phyloP scores from a whole-genome alignment of 2,113 vertebrate genomes.

The Carassius gibelio region DNA sequence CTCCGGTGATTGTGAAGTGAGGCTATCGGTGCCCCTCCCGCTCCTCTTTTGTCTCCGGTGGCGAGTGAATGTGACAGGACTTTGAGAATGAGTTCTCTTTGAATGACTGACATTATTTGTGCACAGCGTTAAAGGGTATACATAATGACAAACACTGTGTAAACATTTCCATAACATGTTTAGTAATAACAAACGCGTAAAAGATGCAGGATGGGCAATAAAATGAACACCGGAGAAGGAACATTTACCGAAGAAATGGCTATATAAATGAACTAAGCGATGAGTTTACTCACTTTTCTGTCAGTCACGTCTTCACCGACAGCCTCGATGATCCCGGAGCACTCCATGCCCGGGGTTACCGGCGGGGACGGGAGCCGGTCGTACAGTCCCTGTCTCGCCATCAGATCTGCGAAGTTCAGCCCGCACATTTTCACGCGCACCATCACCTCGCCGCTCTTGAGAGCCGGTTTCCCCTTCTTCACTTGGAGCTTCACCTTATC shows the following conservation, averaged over 20 bases:
- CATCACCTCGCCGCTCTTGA: constrained; percentile 83
- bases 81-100: not conserved
- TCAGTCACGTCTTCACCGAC: constrained; percentile 87
- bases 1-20: constrained; percentile 20
- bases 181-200: not conserved
- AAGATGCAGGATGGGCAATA: no score
- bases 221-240: not conserved
- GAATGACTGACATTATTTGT: not conserved
- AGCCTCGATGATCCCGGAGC: constrained; percentile 85
- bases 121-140: not conserved
- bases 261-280: not conserved
- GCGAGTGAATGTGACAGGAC: not conserved
- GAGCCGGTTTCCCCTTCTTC: constrained; percentile 81
- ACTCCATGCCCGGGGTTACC: constrained; percentile 88
- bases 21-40: constrained; percentile 6
- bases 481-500: constrained; percentile 92
- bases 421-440: constrained; percentile 87
- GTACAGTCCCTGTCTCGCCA: constrained; percentile 89
- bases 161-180: not conserved
- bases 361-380: constrained; percentile 86
- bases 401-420: constrained; percentile 91
- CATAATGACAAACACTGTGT: not conserved
- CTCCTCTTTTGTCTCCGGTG: constrained; percentile 40
- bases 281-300: constrained; percentile 81
- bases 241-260: not conserved